phyloP scores from a whole-genome alignment of 2,113 vertebrate species.

The Prionailurus bengalensis region DNA sequence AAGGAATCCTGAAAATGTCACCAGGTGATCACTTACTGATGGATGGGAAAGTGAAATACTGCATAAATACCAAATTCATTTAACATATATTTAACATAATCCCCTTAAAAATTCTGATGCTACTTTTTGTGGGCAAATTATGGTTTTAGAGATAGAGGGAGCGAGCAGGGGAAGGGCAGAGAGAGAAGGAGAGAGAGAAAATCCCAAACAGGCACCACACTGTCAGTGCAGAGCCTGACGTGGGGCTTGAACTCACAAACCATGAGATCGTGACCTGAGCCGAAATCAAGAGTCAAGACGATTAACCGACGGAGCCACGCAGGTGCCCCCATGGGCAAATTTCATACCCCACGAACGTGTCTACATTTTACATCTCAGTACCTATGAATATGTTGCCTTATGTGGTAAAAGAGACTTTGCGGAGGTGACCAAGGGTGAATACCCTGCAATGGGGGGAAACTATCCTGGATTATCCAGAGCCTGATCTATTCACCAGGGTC shows the following conservation, averaged over 20 bases:
- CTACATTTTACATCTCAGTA: neutral
- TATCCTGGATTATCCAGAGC: neutral
- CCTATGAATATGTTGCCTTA: neutral
- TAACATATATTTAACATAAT: neutral
- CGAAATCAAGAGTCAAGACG: no score
- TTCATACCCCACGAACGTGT: neutral
- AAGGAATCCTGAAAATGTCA: constrained; percentile 1
- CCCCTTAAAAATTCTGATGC: neutral
- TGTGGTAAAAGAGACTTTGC: neutral
- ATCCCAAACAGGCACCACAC: no score
- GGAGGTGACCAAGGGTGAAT: neutral
- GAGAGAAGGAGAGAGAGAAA: no score
- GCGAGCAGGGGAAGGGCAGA: no score
- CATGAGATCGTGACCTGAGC: no score
- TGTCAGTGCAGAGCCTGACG: no score
- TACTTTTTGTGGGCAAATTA: neutral
- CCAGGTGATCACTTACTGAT: neutral
- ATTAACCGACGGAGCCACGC: no score
- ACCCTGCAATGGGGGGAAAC: neutral
- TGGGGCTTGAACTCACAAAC: no score
- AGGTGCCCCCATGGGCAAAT: neutral
- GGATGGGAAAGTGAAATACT: neutral
- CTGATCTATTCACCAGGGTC: neutral
- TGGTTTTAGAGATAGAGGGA: no score
- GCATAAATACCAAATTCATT: neutral